These are phyloP conservation scores for Pogonognathellus flavescens DNA, from an alignment of 1,140 invertebrate species.

Conservation along the genomic window DNA sequence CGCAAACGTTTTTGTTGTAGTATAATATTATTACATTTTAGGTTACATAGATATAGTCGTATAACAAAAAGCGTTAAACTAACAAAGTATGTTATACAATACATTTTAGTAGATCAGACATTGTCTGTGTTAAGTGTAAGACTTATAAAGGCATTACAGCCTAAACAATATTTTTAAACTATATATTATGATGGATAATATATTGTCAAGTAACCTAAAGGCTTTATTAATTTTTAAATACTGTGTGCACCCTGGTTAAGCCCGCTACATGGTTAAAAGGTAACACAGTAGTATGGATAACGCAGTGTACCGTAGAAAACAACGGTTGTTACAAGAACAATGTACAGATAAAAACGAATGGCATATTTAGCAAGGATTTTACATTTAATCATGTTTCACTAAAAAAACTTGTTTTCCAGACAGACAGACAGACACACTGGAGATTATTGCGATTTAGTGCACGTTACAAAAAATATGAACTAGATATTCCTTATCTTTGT, in stretches of 20 bases:
- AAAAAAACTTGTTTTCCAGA: too few relatives aligned
- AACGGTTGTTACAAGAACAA: neutral
- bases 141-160: conserved; percentile 18
- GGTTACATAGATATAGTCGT: neutral
- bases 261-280: neutral
- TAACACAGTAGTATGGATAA: neutral
- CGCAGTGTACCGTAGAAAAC: neutral
- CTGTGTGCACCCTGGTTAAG: too few relatives aligned
- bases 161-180: conserved; percentile 45
- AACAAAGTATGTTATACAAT: neutral
- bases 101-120: neutral
- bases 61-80: neutral
- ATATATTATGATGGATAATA: conserved; percentile 18
- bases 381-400: neutral
- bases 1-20: conserved; percentile 11
- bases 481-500: too few relatives aligned
- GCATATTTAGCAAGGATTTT: neutral
- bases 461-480: too few relatives aligned
- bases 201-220: conserved; percentile 29
- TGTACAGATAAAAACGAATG: neutral
- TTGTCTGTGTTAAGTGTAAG: conserved; percentile 20
- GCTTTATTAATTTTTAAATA: conserved; percentile 40
- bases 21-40: neutral
- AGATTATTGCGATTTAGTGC: too few relatives aligned
- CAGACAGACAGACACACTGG: too few relatives aligned